These are phyloP conservation scores for Barypeithes pellucidus DNA, from an alignment of 2,888 invertebrate genomes.

Conservation along the genomic window DNA sequence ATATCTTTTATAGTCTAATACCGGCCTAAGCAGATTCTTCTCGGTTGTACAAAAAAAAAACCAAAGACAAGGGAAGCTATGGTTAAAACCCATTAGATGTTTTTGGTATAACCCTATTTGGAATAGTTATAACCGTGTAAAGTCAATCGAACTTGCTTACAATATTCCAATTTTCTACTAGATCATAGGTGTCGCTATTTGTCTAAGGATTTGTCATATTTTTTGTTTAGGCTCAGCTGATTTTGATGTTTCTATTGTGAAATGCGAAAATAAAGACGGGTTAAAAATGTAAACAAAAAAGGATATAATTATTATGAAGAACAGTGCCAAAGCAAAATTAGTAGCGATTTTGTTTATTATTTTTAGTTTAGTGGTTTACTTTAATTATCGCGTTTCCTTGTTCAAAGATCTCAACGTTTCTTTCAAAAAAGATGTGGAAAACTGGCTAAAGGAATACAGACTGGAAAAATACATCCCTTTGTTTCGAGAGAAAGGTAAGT, in stretches of 20 bases:
- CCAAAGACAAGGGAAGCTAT: too few relatives aligned
- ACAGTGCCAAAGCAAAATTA: constrained; percentile 70
- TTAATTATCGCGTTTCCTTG: constrained; percentile 71
- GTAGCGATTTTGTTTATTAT: constrained; percentile 71
- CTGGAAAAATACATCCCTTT: constrained; percentile 80
- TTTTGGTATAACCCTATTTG: too few relatives aligned
- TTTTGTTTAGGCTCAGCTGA: constrained; percentile 23
- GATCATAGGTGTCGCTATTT: not conserved
- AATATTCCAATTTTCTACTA: not conserved
- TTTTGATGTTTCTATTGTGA: constrained; percentile 26
- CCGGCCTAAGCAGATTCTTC: too few relatives aligned
- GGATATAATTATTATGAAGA: constrained; percentile 63
- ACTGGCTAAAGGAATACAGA: constrained; percentile 84
- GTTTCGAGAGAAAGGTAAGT: constrained; percentile 82
- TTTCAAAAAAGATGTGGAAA: constrained; percentile 75
- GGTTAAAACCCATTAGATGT: too few relatives aligned
- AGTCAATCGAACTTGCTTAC: not conserved
- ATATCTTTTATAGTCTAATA: too few relatives aligned
- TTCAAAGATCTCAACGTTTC: constrained; percentile 69
- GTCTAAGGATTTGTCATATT: not conserved
- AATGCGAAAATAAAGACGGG: constrained; percentile 1
- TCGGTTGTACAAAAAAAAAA: too few relatives aligned
- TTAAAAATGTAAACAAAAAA: constrained; percentile 52
- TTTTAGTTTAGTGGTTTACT: constrained; percentile 70
- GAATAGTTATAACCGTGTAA: too few relatives aligned